Evolutionary conservation across 2,113 vertebrate species (phyloP).

Genomic region (Porphyrio hochstetteri): DNA sequence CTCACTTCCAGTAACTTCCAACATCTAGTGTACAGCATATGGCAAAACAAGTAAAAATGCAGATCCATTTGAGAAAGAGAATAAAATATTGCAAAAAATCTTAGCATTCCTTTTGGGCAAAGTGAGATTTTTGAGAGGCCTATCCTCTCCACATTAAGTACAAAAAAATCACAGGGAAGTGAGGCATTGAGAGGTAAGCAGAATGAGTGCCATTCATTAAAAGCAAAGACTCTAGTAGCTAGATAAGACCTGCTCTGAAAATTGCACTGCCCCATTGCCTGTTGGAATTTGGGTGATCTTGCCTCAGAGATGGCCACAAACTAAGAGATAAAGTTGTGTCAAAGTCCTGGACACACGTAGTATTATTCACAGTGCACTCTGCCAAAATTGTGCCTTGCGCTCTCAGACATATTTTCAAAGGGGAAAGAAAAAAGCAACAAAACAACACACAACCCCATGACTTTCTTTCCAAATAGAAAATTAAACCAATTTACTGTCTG

Average conservation of each 20-base stretch:
- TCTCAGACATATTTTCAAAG: not conserved
- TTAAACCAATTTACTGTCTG: not conserved
- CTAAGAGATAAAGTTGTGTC: not conserved
- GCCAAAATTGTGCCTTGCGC: not conserved
- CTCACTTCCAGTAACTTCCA: not conserved
- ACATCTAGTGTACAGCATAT: not conserved
- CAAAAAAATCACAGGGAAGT: not conserved
- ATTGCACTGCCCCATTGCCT: not conserved
- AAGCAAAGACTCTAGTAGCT: not conserved
- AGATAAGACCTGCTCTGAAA: not conserved
- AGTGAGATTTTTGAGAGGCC: not conserved
- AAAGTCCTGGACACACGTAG: not conserved
- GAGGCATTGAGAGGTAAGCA: not conserved
- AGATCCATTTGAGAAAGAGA: not conserved
- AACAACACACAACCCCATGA: not conserved
- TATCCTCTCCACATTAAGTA: not conserved
- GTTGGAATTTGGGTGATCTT: not conserved
- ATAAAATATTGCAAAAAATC: not conserved
- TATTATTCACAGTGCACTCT: not conserved
- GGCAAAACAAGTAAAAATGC: not conserved
- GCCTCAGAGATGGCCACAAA: not conserved
- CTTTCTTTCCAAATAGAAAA: conserved; percentile 4
- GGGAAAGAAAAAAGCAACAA: not conserved
- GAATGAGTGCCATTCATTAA: not conserved
- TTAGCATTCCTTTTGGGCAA: not conserved